Evolutionary conservation across 2,113 vertebrate genomes (phyloP).

Genomic region (Lophius piscatorius): DNA sequence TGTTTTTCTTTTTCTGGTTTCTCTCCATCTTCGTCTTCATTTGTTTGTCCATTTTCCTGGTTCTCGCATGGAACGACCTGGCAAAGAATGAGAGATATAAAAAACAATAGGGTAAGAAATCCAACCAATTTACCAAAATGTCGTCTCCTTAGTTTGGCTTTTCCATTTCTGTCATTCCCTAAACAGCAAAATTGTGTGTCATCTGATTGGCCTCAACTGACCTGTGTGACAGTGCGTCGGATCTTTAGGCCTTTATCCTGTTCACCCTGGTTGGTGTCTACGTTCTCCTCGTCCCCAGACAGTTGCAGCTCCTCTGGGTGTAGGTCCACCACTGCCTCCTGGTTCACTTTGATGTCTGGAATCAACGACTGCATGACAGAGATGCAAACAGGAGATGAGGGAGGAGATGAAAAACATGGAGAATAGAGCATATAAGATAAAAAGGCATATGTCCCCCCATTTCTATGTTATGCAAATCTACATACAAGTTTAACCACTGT

Average conservation of each 20-base stretch:
- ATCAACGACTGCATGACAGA: slow-evolving; percentile 84
- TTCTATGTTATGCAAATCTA: too few relatives aligned
- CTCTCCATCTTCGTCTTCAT: slow-evolving; percentile 76
- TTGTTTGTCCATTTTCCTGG: slow-evolving; percentile 87
- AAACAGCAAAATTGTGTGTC: too few relatives aligned
- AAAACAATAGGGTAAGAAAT: too few relatives aligned
- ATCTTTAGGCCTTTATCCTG: slow-evolving; percentile 90
- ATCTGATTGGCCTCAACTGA: slow-evolving; percentile 45
- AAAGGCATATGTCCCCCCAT: too few relatives aligned
- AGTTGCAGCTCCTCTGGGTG: slow-evolving; percentile 88
- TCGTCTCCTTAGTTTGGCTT: too few relatives aligned
- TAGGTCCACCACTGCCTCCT: slow-evolving; percentile 89
- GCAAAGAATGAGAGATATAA: neutral
- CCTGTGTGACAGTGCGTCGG: slow-evolving; percentile 92
- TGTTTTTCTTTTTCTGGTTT: slow-evolving; percentile 74
- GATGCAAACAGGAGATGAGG: neutral
- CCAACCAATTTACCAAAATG: too few relatives aligned
- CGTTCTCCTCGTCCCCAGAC: slow-evolving; percentile 86
- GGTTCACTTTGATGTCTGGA: slow-evolving; percentile 90
- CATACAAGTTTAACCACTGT: too few relatives aligned
- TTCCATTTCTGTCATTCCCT: too few relatives aligned
- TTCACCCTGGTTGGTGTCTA: slow-evolving; percentile 69
- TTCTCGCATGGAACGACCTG: slow-evolving; percentile 86
- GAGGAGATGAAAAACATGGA: neutral
- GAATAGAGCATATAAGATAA: neutral